Evolutionary conservation across 1,140 invertebrate species (phyloP).

Genomic region (Procambarus virginalis): DNA sequence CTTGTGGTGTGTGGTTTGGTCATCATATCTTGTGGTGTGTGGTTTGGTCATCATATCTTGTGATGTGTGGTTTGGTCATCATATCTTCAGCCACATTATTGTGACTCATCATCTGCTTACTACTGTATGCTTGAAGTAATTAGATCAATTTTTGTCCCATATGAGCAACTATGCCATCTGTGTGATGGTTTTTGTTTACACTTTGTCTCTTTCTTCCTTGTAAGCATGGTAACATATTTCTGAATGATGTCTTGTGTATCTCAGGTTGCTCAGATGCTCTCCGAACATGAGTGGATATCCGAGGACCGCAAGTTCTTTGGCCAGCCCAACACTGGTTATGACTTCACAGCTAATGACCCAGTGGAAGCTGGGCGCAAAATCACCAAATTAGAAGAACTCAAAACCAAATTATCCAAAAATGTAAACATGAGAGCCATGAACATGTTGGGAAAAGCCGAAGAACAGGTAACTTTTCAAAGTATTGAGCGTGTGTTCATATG

Average conservation of each 20-base stretch:
- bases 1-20: too few relatives aligned
- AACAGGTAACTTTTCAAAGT: constrained; percentile 77
- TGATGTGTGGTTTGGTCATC: too few relatives aligned
- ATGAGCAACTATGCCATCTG: too few relatives aligned
- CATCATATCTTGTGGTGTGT: too few relatives aligned
- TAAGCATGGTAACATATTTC: background rate
- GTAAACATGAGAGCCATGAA: constrained; percentile 91
- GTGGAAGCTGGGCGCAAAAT: constrained; percentile 78
- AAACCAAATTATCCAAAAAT: constrained; percentile 84
- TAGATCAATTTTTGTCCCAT: too few relatives aligned
- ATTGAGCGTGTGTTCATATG: too few relatives aligned
- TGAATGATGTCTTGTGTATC: constrained; percentile 12
- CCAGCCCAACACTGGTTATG: constrained; percentile 79
- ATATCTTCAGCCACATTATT: too few relatives aligned
- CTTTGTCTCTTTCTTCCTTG: background rate
- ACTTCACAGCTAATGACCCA: constrained; percentile 78
- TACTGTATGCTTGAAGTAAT: too few relatives aligned
- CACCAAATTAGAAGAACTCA: constrained; percentile 81
- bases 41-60: too few relatives aligned
- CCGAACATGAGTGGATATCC: constrained; percentile 85
- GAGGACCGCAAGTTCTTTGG: constrained; percentile 88
- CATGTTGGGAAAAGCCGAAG: constrained; percentile 88
- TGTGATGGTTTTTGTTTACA: background rate
- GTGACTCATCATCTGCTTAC: too few relatives aligned
- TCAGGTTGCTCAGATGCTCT: constrained; percentile 76